Evolutionary conservation across 1,140 invertebrate species (phyloP).

Genomic region (Olivierus martensii): DNA sequence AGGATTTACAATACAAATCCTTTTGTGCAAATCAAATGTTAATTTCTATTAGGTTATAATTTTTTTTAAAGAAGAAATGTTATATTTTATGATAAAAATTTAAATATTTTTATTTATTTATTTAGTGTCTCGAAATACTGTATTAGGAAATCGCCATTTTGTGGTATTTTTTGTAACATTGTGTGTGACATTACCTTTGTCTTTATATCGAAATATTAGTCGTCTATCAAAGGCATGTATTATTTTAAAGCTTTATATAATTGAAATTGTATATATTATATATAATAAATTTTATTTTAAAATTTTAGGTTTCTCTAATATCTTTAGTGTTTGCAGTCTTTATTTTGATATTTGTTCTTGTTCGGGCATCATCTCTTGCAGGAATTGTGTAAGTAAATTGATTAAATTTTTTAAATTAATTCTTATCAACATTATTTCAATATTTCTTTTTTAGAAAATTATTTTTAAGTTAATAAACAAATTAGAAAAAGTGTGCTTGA

Average conservation of each 20-base stretch:
- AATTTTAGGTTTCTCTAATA: conserved; percentile 45
- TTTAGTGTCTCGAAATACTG: conserved; percentile 34
- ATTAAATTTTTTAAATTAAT: too few relatives aligned
- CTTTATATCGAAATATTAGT: conserved; percentile 64
- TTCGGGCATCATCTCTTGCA: conserved; percentile 39
- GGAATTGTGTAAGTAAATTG: conserved; percentile 24
- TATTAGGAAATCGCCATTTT: conserved; percentile 53
- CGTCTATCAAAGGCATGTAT: conserved; percentile 49
- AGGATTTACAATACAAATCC: too few relatives aligned
- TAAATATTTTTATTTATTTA: too few relatives aligned
- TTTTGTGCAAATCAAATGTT: too few relatives aligned
- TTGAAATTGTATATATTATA: too few relatives aligned
- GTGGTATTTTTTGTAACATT: conserved; percentile 61
- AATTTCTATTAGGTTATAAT: too few relatives aligned
- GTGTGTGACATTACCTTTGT: conserved; percentile 62
- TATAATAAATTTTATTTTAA: not conserved
- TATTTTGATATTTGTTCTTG: conserved; percentile 54
- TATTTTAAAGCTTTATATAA: not conserved
- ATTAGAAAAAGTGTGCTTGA: too few relatives aligned
- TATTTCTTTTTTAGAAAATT: too few relatives aligned
- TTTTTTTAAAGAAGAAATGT: too few relatives aligned
- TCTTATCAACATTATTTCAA: too few relatives aligned
- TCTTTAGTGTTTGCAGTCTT: conserved; percentile 59
- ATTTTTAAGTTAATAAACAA: too few relatives aligned
- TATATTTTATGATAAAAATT: too few relatives aligned